Percentiles rank a stretch among this genome's conserved stretches.
phyloP scores from a whole-genome alignment of 2,113 vertebrate genomes.

The Seriola quinqueradiata region DNA sequence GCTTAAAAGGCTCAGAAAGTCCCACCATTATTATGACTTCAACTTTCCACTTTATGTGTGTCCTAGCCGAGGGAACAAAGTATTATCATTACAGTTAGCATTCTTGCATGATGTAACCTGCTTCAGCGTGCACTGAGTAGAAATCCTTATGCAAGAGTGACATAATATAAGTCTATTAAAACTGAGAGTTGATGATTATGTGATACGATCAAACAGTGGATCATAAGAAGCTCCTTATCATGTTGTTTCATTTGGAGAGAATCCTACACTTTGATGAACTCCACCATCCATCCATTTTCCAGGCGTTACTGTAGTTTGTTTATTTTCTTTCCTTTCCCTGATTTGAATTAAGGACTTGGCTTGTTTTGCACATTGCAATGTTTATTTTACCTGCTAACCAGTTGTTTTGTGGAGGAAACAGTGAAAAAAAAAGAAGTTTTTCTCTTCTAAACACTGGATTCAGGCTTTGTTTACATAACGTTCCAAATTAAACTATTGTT shows the following conservation, averaged over 20 bases:
- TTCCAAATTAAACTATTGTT: neutral
- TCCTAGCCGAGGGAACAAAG: slow-evolving; percentile 63
- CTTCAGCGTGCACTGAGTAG: slow-evolving; percentile 1
- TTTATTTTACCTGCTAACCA: neutral
- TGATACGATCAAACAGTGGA: slow-evolving; percentile 4
- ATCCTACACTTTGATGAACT: slow-evolving; percentile 2
- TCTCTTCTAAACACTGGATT: neutral
- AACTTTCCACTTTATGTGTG: slow-evolving; percentile 78
- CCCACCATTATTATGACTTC: slow-evolving; percentile 73
- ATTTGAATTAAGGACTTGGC: neutral
- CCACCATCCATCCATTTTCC: neutral
- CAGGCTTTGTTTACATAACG: neutral
- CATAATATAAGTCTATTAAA: slow-evolving; percentile 14
- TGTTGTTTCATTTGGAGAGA: slow-evolving; percentile 17
- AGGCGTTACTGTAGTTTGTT: fast-evolving
- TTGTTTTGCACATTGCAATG: neutral
- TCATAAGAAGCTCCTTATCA: slow-evolving; percentile 1
- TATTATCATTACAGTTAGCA: slow-evolving; percentile 47
- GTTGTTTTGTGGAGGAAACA: neutral
- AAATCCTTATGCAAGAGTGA: slow-evolving; percentile 36
- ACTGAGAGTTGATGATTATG: slow-evolving; percentile 15
- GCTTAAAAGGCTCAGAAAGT: slow-evolving; percentile 76
- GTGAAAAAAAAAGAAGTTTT: neutral
- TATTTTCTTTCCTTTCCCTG: neutral
- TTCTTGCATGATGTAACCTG: slow-evolving; percentile 48